A percentile compares a stretch with the other conserved stretches of the same genome.
phyloP scores from a whole-genome alignment of 2,888 invertebrate genomes.

The Icerya purchasi region DNA sequence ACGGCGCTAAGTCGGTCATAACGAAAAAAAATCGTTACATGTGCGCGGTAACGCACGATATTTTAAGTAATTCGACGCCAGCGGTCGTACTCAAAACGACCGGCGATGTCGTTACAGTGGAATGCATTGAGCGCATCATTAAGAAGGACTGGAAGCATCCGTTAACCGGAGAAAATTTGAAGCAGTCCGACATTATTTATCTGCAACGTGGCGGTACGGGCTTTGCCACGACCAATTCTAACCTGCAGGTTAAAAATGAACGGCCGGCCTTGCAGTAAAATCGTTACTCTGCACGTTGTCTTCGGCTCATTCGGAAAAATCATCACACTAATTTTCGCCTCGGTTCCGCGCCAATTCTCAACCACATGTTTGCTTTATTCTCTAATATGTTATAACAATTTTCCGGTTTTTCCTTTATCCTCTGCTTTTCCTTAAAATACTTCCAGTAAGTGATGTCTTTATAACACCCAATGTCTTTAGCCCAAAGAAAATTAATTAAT shows the following conservation, averaged over 20 bases:
- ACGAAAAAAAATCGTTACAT: conserved; percentile 81
- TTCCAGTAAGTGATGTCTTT: no score
- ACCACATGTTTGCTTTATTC: no score
- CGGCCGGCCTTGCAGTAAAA: conserved; percentile 54
- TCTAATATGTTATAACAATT: no score
- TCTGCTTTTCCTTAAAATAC: no score
- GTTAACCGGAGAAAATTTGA: conserved; percentile 57
- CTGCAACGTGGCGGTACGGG: conserved; percentile 91
- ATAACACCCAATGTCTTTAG: no score
- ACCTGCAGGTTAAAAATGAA: conserved; percentile 60
- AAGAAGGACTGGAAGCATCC: conserved; percentile 95
- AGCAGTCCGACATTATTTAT: conserved; percentile 76
- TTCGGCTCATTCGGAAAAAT: no score
- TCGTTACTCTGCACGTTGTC: no score
- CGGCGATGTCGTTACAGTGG: conserved; percentile 85
- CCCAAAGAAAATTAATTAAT: no score
- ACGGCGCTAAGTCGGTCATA: conserved; percentile 56
- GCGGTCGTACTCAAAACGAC: conserved; percentile 77
- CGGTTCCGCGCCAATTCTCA: no score
- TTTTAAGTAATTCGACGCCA: conserved; percentile 80
- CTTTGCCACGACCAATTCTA: conserved; percentile 66
- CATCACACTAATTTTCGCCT: no score
- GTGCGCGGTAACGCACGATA: conserved; percentile 93
- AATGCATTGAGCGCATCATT: conserved; percentile 88
- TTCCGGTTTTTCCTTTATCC: no score